Evolutionary conservation across 2,113 vertebrate genomes (phyloP), one percentile per base, ranked within the genome.

Genomic region (Climacteris rufus): DNA sequence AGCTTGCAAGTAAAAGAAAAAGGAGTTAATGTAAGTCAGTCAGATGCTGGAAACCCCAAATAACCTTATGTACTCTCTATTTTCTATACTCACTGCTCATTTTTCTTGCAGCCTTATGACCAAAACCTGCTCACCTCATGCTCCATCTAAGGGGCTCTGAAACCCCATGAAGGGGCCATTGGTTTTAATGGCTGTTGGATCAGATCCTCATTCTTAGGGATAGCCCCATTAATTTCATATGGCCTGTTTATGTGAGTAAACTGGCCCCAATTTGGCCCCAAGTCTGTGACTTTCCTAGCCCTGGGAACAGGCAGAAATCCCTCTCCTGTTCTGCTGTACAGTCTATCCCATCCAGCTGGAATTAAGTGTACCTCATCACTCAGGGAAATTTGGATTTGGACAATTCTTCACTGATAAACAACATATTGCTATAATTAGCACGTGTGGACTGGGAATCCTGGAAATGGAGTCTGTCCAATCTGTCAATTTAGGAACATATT

Each of bases 391-490:
- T 95, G 93, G 93, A 96, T 95, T 70, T 89, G 95, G 84, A 90
- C 94, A 93, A 75, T 84, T 90, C 87, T 87, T 96, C 89, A n/a
- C 70, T 96, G 92, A 92, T 94, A 96, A 93, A 94, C 93, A 95
- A 96, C 96, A 96, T 95, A 87, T 95, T 97, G 97, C 91, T 90
- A 91, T 97, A 95, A 97, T 96, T 96, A 97, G 90, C 35, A 35
- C 74, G 53, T 74, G 90, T 84, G 87, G 93, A 94, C 81, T 95
- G 96, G 90, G 96, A 96, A 90, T 93, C 93, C 72, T 96, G 90
- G 93, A 93, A 89, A 96, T 93, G 95, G 95, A 95, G 52, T 21
- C 72, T 37, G 49, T 94, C 91, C 94, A 93, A 93, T 87, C 91
- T 93, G 93, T 94, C 95, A 79, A 0, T 91, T 88, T 65, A 72